phyloP scores from a whole-genome alignment of 2,888 invertebrate genomes.

The Caenorhabditis sp. region DNA sequence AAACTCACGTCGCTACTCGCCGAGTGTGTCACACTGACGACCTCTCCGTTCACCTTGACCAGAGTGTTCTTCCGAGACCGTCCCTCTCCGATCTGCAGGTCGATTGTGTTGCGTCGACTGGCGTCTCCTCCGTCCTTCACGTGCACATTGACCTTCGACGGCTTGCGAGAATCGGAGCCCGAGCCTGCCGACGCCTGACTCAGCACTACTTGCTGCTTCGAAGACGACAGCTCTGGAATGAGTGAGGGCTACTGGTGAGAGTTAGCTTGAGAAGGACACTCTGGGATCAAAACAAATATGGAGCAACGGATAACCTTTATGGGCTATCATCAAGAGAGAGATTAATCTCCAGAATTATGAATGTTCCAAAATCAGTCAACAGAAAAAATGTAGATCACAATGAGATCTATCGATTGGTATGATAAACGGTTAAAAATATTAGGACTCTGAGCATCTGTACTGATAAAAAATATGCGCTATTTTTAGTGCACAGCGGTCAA shows the following conservation, averaged over 20 bases:
- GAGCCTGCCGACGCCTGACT: conserved; percentile 65
- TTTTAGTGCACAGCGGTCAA: too few relatives aligned
- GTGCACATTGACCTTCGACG: conserved; percentile 72
- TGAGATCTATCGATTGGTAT: too few relatives aligned
- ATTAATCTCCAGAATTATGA: too few relatives aligned
- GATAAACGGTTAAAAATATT: too few relatives aligned
- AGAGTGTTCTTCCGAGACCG: conserved; percentile 72
- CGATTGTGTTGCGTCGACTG: conserved; percentile 70
- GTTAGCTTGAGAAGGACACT: neutral
- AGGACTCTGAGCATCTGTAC: too few relatives aligned
- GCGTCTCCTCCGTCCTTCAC: conserved; percentile 70
- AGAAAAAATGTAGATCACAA: too few relatives aligned
- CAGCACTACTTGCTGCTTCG: conserved; percentile 68
- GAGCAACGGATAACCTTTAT: too few relatives aligned
- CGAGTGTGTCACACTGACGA: conserved; percentile 63
- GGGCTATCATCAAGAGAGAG: too few relatives aligned
- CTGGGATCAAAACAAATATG: too few relatives aligned
- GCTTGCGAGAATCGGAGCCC: conserved; percentile 61
- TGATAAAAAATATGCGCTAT: too few relatives aligned
- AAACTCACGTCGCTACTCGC: conserved; percentile 56
- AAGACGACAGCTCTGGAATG: conserved; percentile 60
- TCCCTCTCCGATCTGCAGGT: conserved; percentile 70
- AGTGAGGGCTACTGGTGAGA: neutral
- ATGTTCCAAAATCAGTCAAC: too few relatives aligned
- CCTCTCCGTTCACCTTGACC: conserved; percentile 74